Conservation (phyloP, 2,113 vertebrate species). For the Stercorarius parasiticus region DNA sequence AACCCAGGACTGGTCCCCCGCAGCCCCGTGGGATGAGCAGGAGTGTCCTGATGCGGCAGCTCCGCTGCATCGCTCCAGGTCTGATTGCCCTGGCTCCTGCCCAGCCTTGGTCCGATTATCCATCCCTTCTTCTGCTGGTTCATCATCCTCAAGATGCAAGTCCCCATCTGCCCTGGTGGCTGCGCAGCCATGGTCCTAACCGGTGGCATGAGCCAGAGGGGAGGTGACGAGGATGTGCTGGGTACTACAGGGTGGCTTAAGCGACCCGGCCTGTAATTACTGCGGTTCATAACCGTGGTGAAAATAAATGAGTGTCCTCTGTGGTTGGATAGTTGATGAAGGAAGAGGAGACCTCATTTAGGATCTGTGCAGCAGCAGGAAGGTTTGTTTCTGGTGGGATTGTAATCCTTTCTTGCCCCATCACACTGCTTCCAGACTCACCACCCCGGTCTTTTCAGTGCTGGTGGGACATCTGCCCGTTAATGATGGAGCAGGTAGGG, state of each 20-base stretch:
- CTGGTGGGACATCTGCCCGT: neutral
- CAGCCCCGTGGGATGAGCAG: neutral
- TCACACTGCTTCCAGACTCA: accelerated
- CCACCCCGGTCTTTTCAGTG: accelerated
- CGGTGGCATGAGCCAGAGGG: accelerated
- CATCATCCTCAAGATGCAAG: neutral
- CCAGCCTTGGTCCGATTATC: neutral
- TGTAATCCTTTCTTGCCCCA: neutral
- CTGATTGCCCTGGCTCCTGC: neutral
- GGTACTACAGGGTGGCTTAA: neutral
- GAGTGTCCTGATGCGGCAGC: neutral
- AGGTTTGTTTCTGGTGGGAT: neutral
- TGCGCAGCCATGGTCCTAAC: neutral
- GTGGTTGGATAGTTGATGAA: neutral
- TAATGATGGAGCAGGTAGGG: neutral
- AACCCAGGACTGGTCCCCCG: neutral
- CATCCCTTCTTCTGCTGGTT: neutral
- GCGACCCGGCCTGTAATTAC: neutral
- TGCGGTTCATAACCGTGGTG: neutral
- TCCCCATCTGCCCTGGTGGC: neutral
- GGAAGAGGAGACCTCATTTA: neutral
- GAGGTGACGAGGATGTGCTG: neutral
- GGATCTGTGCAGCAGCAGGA: neutral
- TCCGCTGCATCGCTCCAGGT: accelerated
- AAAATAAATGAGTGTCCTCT: neutral